Evolutionary conservation across 2,113 vertebrate species (phyloP).

Genomic region (Delphinus delphis): DNA sequence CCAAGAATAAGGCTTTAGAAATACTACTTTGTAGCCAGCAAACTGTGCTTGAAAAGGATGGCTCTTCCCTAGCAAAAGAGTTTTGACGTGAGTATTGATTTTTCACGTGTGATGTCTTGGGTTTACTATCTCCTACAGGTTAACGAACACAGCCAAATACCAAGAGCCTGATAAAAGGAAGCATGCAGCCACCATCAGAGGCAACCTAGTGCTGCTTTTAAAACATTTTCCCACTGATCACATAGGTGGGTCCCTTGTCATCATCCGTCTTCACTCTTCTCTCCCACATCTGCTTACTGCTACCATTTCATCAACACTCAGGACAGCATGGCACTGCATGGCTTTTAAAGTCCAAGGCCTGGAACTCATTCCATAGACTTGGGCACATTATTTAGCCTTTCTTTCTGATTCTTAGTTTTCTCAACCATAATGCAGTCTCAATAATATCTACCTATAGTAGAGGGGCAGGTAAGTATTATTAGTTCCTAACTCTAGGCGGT

Average conservation of each 20-base stretch:
- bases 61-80: not conserved
- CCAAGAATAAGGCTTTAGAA: not conserved
- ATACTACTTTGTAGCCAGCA: fast-evolving
- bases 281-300: not conserved
- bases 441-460: fast-evolving
- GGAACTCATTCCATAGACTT: fast-evolving
- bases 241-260: not conserved
- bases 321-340: fast-evolving
- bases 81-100: conserved; percentile 53
- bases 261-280: not conserved
- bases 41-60: not conserved
- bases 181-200: fast-evolving
- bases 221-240: not conserved
- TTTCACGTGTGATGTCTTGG: not conserved
- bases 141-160: not conserved
- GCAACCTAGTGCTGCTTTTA: not conserved
- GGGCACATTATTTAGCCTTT: not conserved
- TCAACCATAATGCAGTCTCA: fast-evolving
- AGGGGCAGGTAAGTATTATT: not conserved
- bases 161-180: not conserved
- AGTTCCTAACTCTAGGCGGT: fast-evolving
- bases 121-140: conserved; percentile 52
- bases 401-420: not conserved
- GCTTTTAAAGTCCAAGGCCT: no score
- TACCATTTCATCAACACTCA: no score